phyloP scores from a whole-genome alignment of 2,797 vertebrate genomes.

The Trachops cirrhosus region DNA sequence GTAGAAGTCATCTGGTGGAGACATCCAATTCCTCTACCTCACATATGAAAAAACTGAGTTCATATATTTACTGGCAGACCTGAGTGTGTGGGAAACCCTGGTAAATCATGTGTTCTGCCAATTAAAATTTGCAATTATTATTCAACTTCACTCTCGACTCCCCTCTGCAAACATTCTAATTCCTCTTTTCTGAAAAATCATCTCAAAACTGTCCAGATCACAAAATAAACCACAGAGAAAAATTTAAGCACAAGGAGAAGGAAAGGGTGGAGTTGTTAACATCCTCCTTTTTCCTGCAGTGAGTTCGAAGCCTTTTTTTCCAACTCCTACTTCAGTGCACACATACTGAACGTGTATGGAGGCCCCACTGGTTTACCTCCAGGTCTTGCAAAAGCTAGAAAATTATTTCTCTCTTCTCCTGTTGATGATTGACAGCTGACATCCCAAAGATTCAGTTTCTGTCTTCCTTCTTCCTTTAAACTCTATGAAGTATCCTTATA shows the following conservation, averaged over 20 bases:
- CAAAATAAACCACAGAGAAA: conserved; percentile 51
- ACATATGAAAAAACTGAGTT: conserved; percentile 37
- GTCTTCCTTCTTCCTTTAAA: background rate
- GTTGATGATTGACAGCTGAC: background rate
- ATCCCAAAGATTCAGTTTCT: background rate
- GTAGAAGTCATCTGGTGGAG: background rate
- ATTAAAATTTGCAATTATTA: conserved; percentile 34
- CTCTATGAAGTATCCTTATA: background rate
- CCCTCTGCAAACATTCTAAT: background rate
- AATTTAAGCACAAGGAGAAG: conserved; percentile 5
- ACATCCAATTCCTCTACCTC: background rate
- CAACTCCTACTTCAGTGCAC: background rate
- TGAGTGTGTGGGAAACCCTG: conserved; percentile 3
- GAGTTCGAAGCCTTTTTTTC: background rate
- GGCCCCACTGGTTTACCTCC: background rate
- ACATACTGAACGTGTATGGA: background rate
- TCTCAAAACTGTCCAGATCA: conserved; percentile 26
- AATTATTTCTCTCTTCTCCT: background rate
- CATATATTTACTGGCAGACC: conserved; percentile 26
- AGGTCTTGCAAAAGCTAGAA: background rate
- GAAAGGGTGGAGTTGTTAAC: conserved; percentile 49
- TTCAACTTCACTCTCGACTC: background rate
- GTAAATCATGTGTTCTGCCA: conserved; percentile 9
- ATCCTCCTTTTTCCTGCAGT: background rate
- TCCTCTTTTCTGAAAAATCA: conserved; percentile 43